Percentiles rank a stretch among this genome's conserved stretches.
phyloP scores from a whole-genome alignment of 2,797 vertebrate genomes.

The Poliocrania exsul region DNA sequence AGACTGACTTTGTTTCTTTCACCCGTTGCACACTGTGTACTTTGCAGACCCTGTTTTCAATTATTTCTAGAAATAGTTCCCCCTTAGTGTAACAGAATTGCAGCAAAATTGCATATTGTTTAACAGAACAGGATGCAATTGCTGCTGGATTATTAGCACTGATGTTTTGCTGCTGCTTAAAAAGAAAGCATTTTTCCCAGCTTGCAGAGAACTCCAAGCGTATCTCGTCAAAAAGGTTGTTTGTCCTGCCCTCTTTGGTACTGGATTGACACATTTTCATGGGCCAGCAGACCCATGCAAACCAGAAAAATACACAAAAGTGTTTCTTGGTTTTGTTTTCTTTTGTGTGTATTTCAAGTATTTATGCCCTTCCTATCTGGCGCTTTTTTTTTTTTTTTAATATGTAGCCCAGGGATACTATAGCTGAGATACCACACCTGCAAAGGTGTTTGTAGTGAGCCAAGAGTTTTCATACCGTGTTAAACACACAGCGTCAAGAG shows the following conservation, averaged over 20 bases:
- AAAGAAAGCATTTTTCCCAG: not conserved
- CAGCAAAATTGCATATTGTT: not conserved
- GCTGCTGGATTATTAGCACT: not conserved
- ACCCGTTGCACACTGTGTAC: fast-evolving
- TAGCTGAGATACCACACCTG: not conserved
- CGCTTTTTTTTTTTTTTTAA: too few species aligned
- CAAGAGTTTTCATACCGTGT: fast-evolving
- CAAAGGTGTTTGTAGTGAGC: not conserved
- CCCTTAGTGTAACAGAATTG: not conserved
- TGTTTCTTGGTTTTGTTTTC: not conserved
- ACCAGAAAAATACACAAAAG: not conserved
- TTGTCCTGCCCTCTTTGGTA: not conserved
- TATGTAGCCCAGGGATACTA: fast-evolving
- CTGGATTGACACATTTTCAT: fast-evolving
- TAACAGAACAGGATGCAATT: not conserved
- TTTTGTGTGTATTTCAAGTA: not conserved
- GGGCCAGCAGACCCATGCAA: not conserved
- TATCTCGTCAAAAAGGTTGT: not conserved
- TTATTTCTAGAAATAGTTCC: not conserved
- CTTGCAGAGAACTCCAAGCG: not conserved
- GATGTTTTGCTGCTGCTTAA: not conserved
- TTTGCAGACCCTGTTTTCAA: fast-evolving
- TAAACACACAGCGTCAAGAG: not conserved
- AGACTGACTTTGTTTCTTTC: not conserved
- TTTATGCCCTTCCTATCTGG: not conserved